Evolutionary conservation across 1,140 invertebrate genomes (phyloP).

Genomic region (Euura saliciscinereae): DNA sequence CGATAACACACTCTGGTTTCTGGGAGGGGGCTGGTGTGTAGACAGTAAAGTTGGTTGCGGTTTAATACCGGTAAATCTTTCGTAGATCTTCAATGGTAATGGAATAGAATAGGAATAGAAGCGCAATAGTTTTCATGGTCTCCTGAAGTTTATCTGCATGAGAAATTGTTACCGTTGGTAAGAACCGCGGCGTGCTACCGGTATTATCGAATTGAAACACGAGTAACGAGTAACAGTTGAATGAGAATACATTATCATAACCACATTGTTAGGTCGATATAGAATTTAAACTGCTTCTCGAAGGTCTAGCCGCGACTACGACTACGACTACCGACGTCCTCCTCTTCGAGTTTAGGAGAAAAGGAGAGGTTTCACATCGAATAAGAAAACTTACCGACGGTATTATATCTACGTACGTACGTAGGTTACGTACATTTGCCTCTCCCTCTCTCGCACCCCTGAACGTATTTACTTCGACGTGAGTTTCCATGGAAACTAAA

Average conservation of each 20-base stretch:
- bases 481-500: conserved; percentile 34
- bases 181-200: conserved; percentile 11
- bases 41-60: too few species aligned
- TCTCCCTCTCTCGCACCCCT: too few species aligned
- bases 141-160: too few species aligned
- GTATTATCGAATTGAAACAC: conserved; percentile 37
- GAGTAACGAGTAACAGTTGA: conserved; percentile 23
- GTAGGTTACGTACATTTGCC: neutral
- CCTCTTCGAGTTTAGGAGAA: too few species aligned
- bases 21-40: too few species aligned
- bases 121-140: too few species aligned
- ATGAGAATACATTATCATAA: conserved; percentile 37
- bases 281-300: conserved; percentile 33
- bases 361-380: neutral
- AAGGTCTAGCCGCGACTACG: neutral
- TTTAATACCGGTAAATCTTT: too few species aligned
- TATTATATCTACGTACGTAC: neutral
- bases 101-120: too few species aligned
- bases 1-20: too few species aligned
- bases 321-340: neutral
- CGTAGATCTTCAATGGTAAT: too few species aligned
- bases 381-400: neutral
- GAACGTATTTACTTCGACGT: neutral
- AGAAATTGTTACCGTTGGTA: too few species aligned
- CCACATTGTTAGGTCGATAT: conserved; percentile 39